Evolutionary conservation across 2,113 vertebrate species (phyloP).

Genomic region (Triplophysa dalaica): DNA sequence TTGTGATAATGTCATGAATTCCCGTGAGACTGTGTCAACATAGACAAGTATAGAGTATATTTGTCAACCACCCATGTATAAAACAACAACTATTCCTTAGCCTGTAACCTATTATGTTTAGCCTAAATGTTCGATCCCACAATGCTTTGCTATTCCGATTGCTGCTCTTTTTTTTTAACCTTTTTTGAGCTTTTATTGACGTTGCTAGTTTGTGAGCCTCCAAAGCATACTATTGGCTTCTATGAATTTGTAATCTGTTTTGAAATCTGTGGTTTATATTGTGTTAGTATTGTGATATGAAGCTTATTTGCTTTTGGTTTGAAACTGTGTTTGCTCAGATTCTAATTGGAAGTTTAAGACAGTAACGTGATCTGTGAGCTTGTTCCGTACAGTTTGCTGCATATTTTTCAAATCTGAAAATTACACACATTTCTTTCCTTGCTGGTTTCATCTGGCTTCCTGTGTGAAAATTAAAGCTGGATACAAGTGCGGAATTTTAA

Average conservation of each 20-base stretch:
- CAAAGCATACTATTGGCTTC: slow-evolving; percentile 27
- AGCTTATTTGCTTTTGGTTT: slow-evolving; percentile 29
- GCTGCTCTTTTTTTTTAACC: slow-evolving; percentile 2
- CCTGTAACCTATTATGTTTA: slow-evolving; percentile 4
- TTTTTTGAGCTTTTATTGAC: slow-evolving; percentile 37
- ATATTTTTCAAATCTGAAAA: slow-evolving; percentile 18
- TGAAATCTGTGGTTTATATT: slow-evolving; percentile 39
- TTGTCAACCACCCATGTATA: no score
- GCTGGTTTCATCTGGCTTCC: slow-evolving; percentile 15
- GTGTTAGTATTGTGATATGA: slow-evolving; percentile 17
- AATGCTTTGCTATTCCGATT: not conserved
- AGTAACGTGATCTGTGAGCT: slow-evolving; percentile 33
- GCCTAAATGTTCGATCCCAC: not conserved
- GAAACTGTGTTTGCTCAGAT: slow-evolving; percentile 38
- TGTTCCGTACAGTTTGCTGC: slow-evolving; percentile 30
- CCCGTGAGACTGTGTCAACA: no score
- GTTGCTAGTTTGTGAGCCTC: slow-evolving; percentile 20
- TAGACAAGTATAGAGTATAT: no score
- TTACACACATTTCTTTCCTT: not conserved
- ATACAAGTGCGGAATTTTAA: slow-evolving; percentile 26
- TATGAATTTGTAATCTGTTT: slow-evolving; percentile 27
- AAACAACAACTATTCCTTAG: not conserved
- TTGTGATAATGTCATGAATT: no score
- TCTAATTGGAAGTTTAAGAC: slow-evolving; percentile 28
- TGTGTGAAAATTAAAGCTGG: slow-evolving; percentile 48